Percentiles rank a stretch among this genome's conserved stretches.
Conservation (phyloP, 2,797 vertebrate genomes). For the Micrastur ruficollis region DNA sequence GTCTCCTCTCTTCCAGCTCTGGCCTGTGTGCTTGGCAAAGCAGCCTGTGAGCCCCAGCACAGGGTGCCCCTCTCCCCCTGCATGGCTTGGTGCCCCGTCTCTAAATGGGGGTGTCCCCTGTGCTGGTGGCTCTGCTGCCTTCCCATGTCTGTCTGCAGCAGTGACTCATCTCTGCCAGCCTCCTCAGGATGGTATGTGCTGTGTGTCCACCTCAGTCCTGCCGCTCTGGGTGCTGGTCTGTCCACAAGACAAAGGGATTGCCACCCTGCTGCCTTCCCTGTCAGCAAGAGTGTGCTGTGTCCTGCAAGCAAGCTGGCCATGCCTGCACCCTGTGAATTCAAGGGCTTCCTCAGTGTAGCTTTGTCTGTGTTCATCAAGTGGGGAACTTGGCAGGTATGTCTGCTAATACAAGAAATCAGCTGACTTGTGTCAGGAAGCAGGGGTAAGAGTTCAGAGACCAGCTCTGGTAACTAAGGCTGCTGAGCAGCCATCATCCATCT, state of each 20-base stretch:
- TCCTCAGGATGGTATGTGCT: not conserved
- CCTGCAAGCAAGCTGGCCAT: not conserved
- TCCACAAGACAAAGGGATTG: not conserved
- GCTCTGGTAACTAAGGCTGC: not conserved
- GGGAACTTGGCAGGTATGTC: not conserved
- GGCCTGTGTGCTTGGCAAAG: not conserved
- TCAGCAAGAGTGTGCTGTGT: not conserved
- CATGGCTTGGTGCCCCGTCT: not conserved
- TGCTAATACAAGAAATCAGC: not conserved
- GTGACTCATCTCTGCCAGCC: not conserved
- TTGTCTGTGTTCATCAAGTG: not conserved
- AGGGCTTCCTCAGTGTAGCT: not conserved
- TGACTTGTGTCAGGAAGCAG: not conserved
- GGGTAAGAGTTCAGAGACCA: not conserved
- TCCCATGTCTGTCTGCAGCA: not conserved
- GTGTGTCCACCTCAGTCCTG: fast-evolving
- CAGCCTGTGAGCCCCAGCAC: not conserved
- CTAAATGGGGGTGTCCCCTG: not conserved
- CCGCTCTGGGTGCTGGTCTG: not conserved
- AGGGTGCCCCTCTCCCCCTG: not conserved
- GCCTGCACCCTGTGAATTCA: not conserved
- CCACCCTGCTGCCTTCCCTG: not conserved
- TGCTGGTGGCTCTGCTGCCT: not conserved
- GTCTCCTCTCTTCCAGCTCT: not conserved
- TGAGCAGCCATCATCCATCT: not conserved